Percentiles rank a stretch among this genome's conserved stretches.
Conservation (phyloP, 64 coral and sea anemone genomes). For the Pachyseris speciosa region DNA sequence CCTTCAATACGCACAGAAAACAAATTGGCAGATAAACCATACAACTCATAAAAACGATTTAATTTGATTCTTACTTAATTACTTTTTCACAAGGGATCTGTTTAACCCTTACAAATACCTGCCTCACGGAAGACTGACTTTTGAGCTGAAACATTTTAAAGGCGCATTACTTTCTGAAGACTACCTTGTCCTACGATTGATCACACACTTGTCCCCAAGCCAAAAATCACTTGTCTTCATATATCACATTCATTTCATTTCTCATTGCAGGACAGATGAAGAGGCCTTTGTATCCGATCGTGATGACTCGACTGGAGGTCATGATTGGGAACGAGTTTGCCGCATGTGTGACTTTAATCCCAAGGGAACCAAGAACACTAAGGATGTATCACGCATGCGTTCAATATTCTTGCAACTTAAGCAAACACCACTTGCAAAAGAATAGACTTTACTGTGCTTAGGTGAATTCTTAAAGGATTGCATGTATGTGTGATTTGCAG, state of each 20-base stretch:
- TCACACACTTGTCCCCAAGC: too few relatives aligned
- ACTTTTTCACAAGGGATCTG: too few relatives aligned
- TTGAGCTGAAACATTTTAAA: too few relatives aligned
- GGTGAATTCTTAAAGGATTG: not conserved
- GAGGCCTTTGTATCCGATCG: constrained; percentile 94
- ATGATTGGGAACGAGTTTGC: constrained; percentile 98
- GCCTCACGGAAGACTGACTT: too few relatives aligned
- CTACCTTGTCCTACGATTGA: too few relatives aligned
- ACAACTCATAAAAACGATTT: too few relatives aligned
- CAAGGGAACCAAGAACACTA: constrained; percentile 92
- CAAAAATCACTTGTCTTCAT: too few relatives aligned
- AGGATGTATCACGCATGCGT: constrained; percentile 97
- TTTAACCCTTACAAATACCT: too few relatives aligned
- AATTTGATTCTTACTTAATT: too few relatives aligned
- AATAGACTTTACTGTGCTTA: constrained; percentile 8
- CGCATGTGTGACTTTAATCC: constrained; percentile 97
- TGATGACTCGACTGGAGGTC: constrained; percentile 74
- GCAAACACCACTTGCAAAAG: constrained; percentile 85
- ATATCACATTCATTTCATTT: not conserved
- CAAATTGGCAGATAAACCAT: too few relatives aligned
- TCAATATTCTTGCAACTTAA: constrained; percentile 99
- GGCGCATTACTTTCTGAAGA: too few relatives aligned
- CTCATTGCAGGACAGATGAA: constrained; percentile 81
- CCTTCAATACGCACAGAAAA: too few relatives aligned
- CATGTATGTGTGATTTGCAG: not conserved